Evolutionary conservation across 2,888 invertebrate genomes (phyloP), one percentile per base, ranked within the genome.

Genomic region (Metacarcinus magister): DNA sequence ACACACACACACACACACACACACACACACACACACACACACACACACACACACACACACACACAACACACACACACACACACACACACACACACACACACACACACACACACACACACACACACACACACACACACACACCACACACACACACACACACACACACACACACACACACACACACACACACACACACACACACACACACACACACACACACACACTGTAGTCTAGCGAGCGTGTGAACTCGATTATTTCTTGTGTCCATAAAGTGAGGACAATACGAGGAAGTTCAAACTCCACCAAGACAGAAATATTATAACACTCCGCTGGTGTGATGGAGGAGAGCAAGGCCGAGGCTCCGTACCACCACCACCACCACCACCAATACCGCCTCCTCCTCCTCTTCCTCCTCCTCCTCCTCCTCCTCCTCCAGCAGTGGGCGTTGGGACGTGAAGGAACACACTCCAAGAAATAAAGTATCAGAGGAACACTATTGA

Each of bases 131-230:
- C n/a, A n/a, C n/a, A n/a, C n/a, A n/a, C n/a, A n/a, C n/a, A n/a
- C n/a, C n/a, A n/a, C n/a, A 67, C 16, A 67, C 67, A 13, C 16
- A 60, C 16, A 60, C 60, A 28, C 28, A 75, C 75, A 10, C 28
- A 75, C 75, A 75, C 75, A 75, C 75, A 75, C 75, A 82, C 82
- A 82, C 82, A 82, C 32, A 82, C 82, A 82, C 32, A 82, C 82
- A 82, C 82, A 82, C 82, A 82, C 28, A 82, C 82, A 82, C 28
- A 32, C 82, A 82, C 82, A 82, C 82, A 82, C 32, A 82, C 82
- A 82, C 82, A 82, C 82, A 67, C 67, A 67, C 67, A 67, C 67
- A 67, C 67, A 67, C 67, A 67, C 67, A 67, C 67, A 67, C 67
- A 67, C 67, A 67, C 67, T n/a, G 67, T n/a, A 23, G 23, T 67